Evolutionary conservation across 2,113 vertebrate genomes (phyloP).

Genomic region (Rutilus rutilus): DNA sequence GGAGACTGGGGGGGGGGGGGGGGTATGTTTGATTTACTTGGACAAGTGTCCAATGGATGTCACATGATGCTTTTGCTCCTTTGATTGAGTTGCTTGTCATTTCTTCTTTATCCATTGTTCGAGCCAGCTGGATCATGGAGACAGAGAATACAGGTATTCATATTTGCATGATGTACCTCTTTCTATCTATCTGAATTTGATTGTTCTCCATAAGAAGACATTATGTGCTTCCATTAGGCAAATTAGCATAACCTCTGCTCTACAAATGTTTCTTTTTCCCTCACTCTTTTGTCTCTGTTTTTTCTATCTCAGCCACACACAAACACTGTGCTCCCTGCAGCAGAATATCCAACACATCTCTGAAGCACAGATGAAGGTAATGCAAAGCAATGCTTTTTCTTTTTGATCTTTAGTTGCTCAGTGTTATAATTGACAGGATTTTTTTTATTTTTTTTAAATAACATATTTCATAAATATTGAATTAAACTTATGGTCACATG

Average conservation of each 20-base stretch:
- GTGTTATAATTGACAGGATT: too few species aligned
- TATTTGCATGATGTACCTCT: neutral
- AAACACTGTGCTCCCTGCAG: neutral
- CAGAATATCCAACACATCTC: neutral
- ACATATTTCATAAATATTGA: neutral
- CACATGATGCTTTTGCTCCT: neutral
- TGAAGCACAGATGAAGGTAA: conserved; percentile 2
- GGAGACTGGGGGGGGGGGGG: neutral
- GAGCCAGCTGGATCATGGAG: neutral
- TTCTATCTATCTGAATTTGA: neutral
- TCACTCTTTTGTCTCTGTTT: too few species aligned
- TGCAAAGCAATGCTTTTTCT: neutral
- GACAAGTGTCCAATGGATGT: neutral
- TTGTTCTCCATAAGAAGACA: neutral
- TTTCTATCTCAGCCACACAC: neutral
- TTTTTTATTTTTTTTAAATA: too few species aligned
- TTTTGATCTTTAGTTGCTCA: neutral
- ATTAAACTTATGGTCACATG: neutral
- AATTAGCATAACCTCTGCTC: neutral
- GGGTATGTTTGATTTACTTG: conserved; percentile 12
- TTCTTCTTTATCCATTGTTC: neutral
- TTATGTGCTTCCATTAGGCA: neutral
- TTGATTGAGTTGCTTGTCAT: neutral
- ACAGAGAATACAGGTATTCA: neutral
- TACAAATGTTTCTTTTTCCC: neutral